Base-by-base conservation (phyloP, 2,888 invertebrate species). In the Agrochola litura region DNA sequence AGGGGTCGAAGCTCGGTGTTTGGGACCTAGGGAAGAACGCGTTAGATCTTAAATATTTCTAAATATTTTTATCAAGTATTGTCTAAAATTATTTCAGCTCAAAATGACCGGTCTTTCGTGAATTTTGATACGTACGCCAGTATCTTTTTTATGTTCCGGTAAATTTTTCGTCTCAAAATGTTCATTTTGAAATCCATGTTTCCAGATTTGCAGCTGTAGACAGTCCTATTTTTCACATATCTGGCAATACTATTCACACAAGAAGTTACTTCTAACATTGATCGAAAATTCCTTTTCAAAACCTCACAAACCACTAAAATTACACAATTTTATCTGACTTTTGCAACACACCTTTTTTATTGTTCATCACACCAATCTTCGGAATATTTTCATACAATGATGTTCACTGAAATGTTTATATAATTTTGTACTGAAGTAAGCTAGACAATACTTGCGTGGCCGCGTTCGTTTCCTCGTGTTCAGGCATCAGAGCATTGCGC, bases 401-500 rank as follows among this genome's bases (percentile, higher is more conserved):
- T 64, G 37, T 67, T 65, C 73, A 74, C 81, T 69, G 71, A 72
- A 71, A 54, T 68, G 79, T 69, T 14, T 52, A 58, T 58, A 58
- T 37, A 52, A 14, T 19, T 65, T 60, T 73, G 49, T 52, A 69
- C 64, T 77, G 70, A 73, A 30, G 41, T 84, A 84, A 83, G 52
- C 73, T 80, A 84, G 82, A 83, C 79, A 78, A 71, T 77, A 82
- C 74, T 71, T 79, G 82, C 69, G 46, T 63, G 67, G 58, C 16
- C 65, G 80, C 84, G 80, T 84, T 64, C 79, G 64, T 73, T 37
- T 22, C 14, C 37, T 30, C 6, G 22, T 6, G 73, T 76, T 92
- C 90, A 96, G 81, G 95, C 96, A 87, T 96, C 96, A 12, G 93
- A 94, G 91, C 95, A 94, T 67, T 83, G 88, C 52, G 88, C 88